phyloP scores from a whole-genome alignment of 2,113 vertebrate genomes.

The Pseudois nayaur region DNA sequence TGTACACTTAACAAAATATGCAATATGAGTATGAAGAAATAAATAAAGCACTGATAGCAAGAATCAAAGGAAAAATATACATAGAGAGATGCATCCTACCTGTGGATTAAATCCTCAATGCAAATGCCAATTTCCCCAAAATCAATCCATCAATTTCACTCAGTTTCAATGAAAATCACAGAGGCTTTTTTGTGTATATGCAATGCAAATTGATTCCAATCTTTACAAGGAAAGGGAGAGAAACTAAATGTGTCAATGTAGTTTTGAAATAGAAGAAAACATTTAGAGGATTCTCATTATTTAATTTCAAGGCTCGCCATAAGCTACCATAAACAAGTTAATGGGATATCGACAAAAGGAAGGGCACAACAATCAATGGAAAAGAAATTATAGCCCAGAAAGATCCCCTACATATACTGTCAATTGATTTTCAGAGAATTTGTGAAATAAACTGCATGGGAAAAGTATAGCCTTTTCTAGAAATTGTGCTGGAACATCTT shows the following conservation, averaged over 20 bases:
- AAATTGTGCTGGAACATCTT: not conserved
- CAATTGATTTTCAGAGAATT: not conserved
- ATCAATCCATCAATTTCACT: not conserved
- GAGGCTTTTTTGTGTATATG: not conserved
- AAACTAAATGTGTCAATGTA: not conserved
- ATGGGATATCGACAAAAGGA: not conserved
- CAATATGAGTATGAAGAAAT: not conserved
- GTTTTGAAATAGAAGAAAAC: not conserved
- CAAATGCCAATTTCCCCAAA: not conserved
- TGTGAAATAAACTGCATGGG: not conserved
- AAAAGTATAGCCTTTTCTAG: not conserved
- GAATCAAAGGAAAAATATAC: not conserved
- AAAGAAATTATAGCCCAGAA: not conserved
- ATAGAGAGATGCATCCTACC: not conserved
- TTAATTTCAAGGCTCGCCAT: not conserved
- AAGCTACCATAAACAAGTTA: not conserved
- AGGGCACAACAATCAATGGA: not conserved
- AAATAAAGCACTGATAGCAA: not conserved
- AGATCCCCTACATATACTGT: not conserved
- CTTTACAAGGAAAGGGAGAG: not conserved
- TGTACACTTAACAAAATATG: not conserved
- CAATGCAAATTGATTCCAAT: not conserved
- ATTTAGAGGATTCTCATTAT: not conserved
- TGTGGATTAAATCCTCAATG: not conserved
- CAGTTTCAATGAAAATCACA: not conserved